Evolutionary conservation across 2,113 vertebrate genomes (phyloP), one percentile per base, ranked within the genome.

Genomic region (Sialia sialis): DNA sequence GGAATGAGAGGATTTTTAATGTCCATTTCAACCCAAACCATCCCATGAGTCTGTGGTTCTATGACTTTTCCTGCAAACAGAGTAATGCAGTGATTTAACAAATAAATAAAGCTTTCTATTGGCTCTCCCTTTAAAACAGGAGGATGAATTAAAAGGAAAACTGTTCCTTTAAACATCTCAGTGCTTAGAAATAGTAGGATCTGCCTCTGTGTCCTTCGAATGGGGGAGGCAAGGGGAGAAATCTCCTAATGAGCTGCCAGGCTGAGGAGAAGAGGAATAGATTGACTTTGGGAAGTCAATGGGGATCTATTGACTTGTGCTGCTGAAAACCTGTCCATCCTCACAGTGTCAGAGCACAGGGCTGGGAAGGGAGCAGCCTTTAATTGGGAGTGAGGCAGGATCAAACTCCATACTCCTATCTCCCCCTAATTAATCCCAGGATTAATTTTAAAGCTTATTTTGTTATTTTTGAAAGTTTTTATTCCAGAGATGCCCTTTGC

Each of bases 341-440:
- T 67, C 69, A 15, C 76, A 64, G 85, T 11, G 8, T 5, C 43
- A 55, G 48, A 67, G 43, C 44, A 17, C 0, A 1, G 26, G 44
- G 44, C 74, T 85, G 63, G 55, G 73, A 60, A 72, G 39, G 77
- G 67, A 93, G 44, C 78, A 82, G 54, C 20, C 59, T 70, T 60
- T 86, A 73, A 91, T 91, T 56, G 80, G 44, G n/a, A 85, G 38
- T 5, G 32, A 77, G 43, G 83, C 68, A 63, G 55, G 67, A 44
- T 75, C 6, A 17, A 72, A 23, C 41, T 63, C 58, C 46, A 7
- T 9, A 14, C 48, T 75, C 39, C 54, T 52, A 49, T 55, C 66
- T 90, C 26, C 19, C 60, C 44, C 34, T 94, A 88, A 91, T 96
- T 94, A 92, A 80, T 88, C 74, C 88, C 75, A 73, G 74, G 80